These are phyloP conservation scores for Cepaea hortensis DNA, from an alignment of 2,888 invertebrate species.

Conservation along the genomic window DNA sequence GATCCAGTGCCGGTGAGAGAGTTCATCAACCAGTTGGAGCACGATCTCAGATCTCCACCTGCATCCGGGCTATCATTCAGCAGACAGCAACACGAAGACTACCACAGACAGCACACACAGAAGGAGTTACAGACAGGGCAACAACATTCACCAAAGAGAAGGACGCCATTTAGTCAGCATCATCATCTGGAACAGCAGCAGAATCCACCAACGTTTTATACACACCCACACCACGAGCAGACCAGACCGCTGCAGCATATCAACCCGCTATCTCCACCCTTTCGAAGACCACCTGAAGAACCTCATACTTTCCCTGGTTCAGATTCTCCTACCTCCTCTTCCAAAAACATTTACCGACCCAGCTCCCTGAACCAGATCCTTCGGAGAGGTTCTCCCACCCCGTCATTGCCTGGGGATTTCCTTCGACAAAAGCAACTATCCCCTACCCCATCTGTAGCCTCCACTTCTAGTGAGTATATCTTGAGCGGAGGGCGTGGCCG, in stretches of 20 bases:
- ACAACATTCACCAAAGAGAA: neutral
- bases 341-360: conserved; percentile 37
- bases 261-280: conserved; percentile 4
- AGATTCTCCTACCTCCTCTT: conserved; percentile 9
- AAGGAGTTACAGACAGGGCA: neutral
- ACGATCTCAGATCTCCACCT: conserved; percentile 29
- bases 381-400: conserved; percentile 42
- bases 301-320: neutral
- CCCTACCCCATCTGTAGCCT: conserved; percentile 46
- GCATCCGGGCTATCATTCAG: neutral
- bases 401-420: conserved; percentile 44
- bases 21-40: conserved; percentile 30
- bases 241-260: neutral
- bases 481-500: conserved; percentile 40
- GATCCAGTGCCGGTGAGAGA: conserved; percentile 33
- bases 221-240: conserved; percentile 11
- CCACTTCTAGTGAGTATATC: conserved; percentile 44
- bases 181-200: conserved; percentile 10
- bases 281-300: neutral
- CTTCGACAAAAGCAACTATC: conserved; percentile 35
- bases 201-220: neutral
- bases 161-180: neutral
- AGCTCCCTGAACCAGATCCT: conserved; percentile 35
- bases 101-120: neutral
- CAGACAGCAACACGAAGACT: conserved; percentile 36